These are phyloP conservation scores for Neogale vison DNA, from an alignment of 2,113 vertebrate genomes.

Conservation along the genomic window DNA sequence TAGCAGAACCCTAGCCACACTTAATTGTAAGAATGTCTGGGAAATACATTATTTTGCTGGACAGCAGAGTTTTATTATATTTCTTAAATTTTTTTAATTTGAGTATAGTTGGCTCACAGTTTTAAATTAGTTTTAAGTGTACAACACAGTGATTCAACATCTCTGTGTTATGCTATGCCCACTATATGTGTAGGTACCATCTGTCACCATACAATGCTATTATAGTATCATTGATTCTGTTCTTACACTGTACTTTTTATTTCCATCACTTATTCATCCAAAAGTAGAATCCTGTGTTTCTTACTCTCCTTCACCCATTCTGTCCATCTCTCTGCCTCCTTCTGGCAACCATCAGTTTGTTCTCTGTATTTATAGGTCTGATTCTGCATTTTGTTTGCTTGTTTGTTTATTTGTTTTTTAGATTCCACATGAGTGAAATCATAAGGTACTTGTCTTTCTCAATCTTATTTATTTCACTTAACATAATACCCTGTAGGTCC, in stretches of 20 bases:
- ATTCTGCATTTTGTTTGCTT: background rate
- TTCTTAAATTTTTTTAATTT: background rate
- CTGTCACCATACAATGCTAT: background rate
- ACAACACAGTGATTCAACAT: background rate
- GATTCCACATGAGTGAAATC: background rate
- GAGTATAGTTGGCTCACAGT: background rate
- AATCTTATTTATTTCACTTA: background rate
- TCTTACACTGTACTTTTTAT: background rate
- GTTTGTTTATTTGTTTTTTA: background rate
- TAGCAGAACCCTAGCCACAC: background rate
- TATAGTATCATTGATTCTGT: background rate
- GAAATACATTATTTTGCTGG: background rate
- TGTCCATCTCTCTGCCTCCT: background rate
- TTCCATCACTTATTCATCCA: background rate
- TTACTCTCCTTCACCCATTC: background rate
- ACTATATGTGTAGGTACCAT: background rate
- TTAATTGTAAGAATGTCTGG: background rate
- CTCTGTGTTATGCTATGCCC: background rate
- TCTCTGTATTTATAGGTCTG: background rate
- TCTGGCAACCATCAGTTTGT: background rate
- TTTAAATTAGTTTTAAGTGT: background rate
- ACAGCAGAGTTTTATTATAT: background rate
- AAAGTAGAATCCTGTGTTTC: background rate
- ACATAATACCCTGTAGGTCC: background rate
- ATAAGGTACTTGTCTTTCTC: background rate